Base-by-base conservation (phyloP, 2,113 vertebrate genomes). In the Antennarius striatus region DNA sequence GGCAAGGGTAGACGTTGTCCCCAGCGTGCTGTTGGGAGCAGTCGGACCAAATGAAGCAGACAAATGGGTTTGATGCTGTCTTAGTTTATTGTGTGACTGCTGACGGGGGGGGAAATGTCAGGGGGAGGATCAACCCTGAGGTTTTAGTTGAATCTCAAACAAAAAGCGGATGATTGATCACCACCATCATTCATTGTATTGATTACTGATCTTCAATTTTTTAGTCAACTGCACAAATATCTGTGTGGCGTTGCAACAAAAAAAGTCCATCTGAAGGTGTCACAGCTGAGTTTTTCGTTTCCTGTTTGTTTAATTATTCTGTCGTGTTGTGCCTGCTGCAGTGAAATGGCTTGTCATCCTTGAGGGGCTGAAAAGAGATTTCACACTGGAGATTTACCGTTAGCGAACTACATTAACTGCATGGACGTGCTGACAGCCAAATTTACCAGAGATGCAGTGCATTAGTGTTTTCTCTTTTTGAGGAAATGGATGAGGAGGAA, bases 371-470 rank as follows among this genome's bases (percentile, higher is more conserved):
- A 83, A 81, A 85, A 82, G 76, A 90, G 70, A 87, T 88, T 91
- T 90, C 75, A 84, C 83, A 75, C 68, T 63, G 67, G 70, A 81
- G 74, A 49, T 53, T 82, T 73, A 75, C 76, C 71, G 67, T 90
- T 86, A 81, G 78, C 76, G 73, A 88, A 88, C 88, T 85, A 85
- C 88, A 88, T 88, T 90, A 89, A 87, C 74, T 67, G 45, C 71
- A 73, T 77, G 79, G 85, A 69, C 48, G 46, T 56, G 75, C 80
- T 64, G 72, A 80, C 58, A 57, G 72, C 61, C 82, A 85, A 65
- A 89, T 91, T 79, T 85, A 84, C 83, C 87, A 74, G 17, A 66
- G 73, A 81, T 81, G 75, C 77, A 90, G 70, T 81, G 80, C 83
- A 88, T 86, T 90, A 88, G 75, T 66, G 71, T 65, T 89, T 36